Evolutionary conservation across 1,140 invertebrate species (phyloP), one percentile per base, ranked within the genome.

Genomic region (Calliphora vicina): DNA sequence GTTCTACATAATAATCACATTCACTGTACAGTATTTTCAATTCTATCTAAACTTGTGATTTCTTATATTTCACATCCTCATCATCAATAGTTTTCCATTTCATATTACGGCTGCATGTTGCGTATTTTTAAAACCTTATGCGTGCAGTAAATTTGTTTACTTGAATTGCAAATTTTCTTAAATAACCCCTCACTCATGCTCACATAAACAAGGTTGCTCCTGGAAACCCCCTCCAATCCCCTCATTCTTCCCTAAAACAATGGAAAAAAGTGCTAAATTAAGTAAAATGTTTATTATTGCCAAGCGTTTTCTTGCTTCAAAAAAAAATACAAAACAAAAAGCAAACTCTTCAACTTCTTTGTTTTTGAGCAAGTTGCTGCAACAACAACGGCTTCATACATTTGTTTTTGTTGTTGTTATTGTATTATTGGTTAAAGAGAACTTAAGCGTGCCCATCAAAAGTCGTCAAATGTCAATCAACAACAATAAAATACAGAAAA

Each of bases 381-480:
- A 50, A 12, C 12, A 50, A n/a, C 45, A 50, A n/a, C 45, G 12
- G 15, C 12, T 13, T 9, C 45, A 50, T 6, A 43, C 13, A n/a
- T n/a, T n/a, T 29, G 50, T 15, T 67, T 17, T 82, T 29, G 57
- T 27, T 72, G 15, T 12, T 10, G 13, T 67, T 8, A 20, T 50
- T 43, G 74, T 61, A 26, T 45, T 72, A 83, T 80, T 74, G 67
- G 50, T 83, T 71, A 50, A 35, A 35, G 35, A 71, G 80, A 81
- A 80, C 83, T 74, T 43, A 57, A 76, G 45, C 82, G 82, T 82
- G 72, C 83, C 81, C 83, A 84, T 82, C 83, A 82, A 82, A 84
- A 84, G 83, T 84, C 83, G 81, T 82, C 83, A 84, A 84, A 82
- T 84, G 83, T 82, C 83, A 84, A 84, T 84, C 83, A 84, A 82